Percentiles rank a stretch among this genome's conserved stretches.
phyloP scores from a whole-genome alignment of 2,797 vertebrate genomes.

The Vultur gryphus region DNA sequence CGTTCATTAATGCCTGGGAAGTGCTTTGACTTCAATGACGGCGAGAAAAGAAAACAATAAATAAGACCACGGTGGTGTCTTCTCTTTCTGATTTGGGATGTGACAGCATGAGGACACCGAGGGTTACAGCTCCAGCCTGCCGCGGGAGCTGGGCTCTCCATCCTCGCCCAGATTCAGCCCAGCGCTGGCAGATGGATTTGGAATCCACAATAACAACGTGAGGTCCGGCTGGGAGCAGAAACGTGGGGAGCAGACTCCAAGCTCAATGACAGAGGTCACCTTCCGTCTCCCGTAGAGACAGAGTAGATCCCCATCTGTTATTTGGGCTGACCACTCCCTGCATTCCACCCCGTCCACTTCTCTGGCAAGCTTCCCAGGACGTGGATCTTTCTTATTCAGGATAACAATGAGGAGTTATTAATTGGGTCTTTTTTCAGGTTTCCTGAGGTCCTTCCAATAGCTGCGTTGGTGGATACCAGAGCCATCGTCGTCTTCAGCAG shows the following conservation, averaged over 20 bases:
- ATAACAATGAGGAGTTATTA: conserved; percentile 61
- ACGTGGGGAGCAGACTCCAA: conserved; percentile 25
- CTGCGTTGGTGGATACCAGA: background rate
- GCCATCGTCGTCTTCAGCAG: background rate
- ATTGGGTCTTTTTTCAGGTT: conserved; percentile 54
- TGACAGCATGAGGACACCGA: background rate
- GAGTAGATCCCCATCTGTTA: conserved; percentile 68
- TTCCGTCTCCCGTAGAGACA: conserved; percentile 66
- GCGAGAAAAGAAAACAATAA: background rate
- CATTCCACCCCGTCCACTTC: conserved; percentile 56
- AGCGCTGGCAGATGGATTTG: background rate
- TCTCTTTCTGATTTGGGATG: background rate
- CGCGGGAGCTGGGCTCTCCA: background rate
- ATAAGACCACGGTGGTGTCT: background rate
- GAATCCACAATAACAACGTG: conserved; percentile 6
- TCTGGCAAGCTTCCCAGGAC: conserved; percentile 56
- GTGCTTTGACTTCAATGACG: conserved; percentile 2
- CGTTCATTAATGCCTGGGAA: conserved; percentile 59
- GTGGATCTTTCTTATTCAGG: conserved; percentile 61
- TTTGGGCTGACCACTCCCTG: conserved; percentile 67
- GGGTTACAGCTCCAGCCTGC: background rate
- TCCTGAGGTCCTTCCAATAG: conserved; percentile 52
- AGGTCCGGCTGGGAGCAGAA: conserved; percentile 22
- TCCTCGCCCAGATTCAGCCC: background rate
- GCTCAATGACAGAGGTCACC: conserved; percentile 64